Evolutionary conservation across 1,140 invertebrate genomes (phyloP), one percentile per base, ranked within the genome.

Genomic region (Temnothorax longispinosus): DNA sequence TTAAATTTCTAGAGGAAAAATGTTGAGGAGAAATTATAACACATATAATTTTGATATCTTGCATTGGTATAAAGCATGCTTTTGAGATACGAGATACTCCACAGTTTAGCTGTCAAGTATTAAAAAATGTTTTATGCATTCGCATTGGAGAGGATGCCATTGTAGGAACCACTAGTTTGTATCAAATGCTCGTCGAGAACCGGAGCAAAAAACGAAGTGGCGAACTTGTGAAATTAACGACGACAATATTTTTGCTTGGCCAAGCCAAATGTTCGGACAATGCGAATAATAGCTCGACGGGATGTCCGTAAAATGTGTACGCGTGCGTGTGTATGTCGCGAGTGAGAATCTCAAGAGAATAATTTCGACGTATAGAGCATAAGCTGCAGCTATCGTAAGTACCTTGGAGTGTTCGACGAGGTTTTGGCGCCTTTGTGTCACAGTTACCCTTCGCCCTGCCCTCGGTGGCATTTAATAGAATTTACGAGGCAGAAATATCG

Each of bases 231-330:
- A 85, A 89, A 89, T 89, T 89, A 85, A 89, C 74, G 88, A 47
- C 86, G 81, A 84, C 64, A 72, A 85, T 75, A 71, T 77, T 87
- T 72, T 87, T 87, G 71, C 64, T 35, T 21, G 78, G 72, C 67
- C 62, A 60, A 56, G 78, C 88, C 88, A 84, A 89, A 89, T 89
- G 88, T 80, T 78, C 88, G 86, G 64, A 89, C 78, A 84, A 89
- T 89, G 86, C 50, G 88, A 85, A 89, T 89, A 89, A 89, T 87
- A 82, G 88, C 80, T 72, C 87, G 52, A 38, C 74, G 76, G 75
- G 75, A 41, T 58, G 76, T 60, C 64, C 60, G 75, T 60, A 60
- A 52, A 71, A 84, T 50, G 41, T 44, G 58, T 10, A 11, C 7
- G 41, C 18, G 21, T 21, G 8, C 38, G 10, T 67, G 15, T 41